Base-by-base conservation (phyloP, 2,113 vertebrate species). In the Equus przewalskii region DNA sequence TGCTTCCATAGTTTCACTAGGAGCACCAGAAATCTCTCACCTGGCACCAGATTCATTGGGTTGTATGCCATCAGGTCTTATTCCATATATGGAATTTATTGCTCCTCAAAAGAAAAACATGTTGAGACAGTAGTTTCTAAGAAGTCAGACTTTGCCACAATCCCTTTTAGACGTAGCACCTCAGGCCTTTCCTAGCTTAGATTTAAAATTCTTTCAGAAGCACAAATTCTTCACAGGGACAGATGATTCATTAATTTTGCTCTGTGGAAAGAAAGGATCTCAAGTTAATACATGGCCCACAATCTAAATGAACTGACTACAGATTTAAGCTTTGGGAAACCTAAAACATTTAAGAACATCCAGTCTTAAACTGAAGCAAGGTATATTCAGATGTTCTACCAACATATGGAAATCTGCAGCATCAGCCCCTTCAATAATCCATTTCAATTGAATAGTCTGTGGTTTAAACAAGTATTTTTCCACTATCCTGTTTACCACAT, bases 71-170 rank as follows among this genome's bases (percentile, higher is more conserved):
- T 73, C 33, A 83, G 58, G 70, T 90, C 56, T 79, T 86, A 76
- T 86, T 80, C 92, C 83, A 22, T 95, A 56, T 72, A 81, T 70
- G 83, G 94, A 89, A 89, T 88, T 89, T 83, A 91, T 72, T 62
- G 33, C 49, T 95, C 13, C 67, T 90, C 58, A 86, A 76, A 94
- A 90, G 94, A 92, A 86, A 96, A 90, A 67, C 91, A 81, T 94
- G 96, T 95, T 95, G 87, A 95, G 94, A 94, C 90, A 96, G 94
- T 95, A 75, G 30, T 94, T 95, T 95, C 58, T 92, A 90, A 96
- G 84, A 97, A 96, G 75, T 76, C 73, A 89, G 64, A 80, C 80
- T 92, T 96, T 82, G 76, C 96, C 76, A 89, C 54, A 73, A 13
- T 88, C 56, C 79, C 60, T 76, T 92, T 91, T 88, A 89, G 62